Evolutionary conservation across 2,888 invertebrate species (phyloP).

Genomic region (Drosophila sordidapex): DNA sequence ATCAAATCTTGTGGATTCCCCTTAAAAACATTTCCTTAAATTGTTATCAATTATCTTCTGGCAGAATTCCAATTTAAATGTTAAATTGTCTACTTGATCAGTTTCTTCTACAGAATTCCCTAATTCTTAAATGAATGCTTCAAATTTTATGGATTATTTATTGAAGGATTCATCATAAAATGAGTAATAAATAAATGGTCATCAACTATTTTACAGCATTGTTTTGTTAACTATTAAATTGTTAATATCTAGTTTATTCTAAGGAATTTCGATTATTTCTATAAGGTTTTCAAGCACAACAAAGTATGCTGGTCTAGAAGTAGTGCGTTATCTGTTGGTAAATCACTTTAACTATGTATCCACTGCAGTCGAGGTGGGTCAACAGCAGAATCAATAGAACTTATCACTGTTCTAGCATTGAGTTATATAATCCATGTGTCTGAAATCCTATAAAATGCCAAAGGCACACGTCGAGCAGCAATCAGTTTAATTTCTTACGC

Average conservation of each 20-base stretch:
- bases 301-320: neutral
- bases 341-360: conserved; percentile 10
- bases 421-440: conserved; percentile 12
- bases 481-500: conserved; percentile 36
- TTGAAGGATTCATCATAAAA: neutral
- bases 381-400: conserved; percentile 57
- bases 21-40: neutral
- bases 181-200: neutral
- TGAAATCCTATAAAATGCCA: conserved; percentile 42
- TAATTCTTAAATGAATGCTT: neutral
- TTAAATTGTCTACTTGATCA: too few relatives aligned
- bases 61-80: neutral
- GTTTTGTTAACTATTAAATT: neutral
- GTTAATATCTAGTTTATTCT: neutral
- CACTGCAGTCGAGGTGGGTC: conserved; percentile 37
- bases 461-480: neutral
- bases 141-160: neutral
- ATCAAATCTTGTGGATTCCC: neutral
- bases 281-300: neutral
- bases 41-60: neutral
- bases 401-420: conserved; percentile 4
- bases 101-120: too few relatives aligned
- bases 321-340: conserved; percentile 7
- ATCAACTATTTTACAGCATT: neutral
- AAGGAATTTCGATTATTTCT: neutral